Base-by-base conservation (phyloP, 2,888 invertebrate genomes). In the Leptopilina drosophilae region DNA sequence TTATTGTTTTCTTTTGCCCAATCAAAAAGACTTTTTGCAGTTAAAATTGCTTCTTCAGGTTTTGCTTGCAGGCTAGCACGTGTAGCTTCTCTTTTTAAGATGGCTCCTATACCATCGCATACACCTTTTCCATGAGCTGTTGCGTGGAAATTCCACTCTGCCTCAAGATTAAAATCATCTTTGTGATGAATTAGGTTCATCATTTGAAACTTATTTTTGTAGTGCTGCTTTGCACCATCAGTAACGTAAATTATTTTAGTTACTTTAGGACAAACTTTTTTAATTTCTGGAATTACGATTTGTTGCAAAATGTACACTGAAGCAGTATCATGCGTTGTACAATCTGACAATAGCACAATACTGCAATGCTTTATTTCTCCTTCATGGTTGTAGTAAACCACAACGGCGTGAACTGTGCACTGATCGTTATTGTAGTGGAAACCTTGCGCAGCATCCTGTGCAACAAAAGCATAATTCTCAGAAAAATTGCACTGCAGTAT, bases 91-190 rank as follows among this genome's bases (percentile, higher is more conserved):
- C 82, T 77, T 53, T 82, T 82, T 6, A 81, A 62, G 20, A 81
- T 81, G 20, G 82, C 82, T n/a, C 82, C 82, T 64, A 81, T 78
- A 11, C 82, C 81, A 69, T 81, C 83, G 77, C 80, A 81, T 53
- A 78, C 78, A 12, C 80, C 80, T 78, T 84, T 81, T 66, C 81
- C 81, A 62, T 83, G 81, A 26, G 80, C 81, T 42, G 79, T 81
- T 20, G 49, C 64, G 12, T 59, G 59, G 56, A 49, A 78, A 42
- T 78, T 15, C 78, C 78, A 78, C 26, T 56, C 56, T 15, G 69
- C 69, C n/a, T 40, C 59, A 4, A 56, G 7, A 12, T 75, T 33
- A 15, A 78, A 78, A 20, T 78, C 78, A 7, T 78, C 2, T 65
- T 75, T 56, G 20, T 64, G 73, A 64, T 64, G 33, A n/a, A 3